Percentiles rank a stretch among this genome's conserved stretches.
Evolutionary conservation across 1,140 invertebrate species (phyloP).

Genomic region (Aphelinus certus): DNA sequence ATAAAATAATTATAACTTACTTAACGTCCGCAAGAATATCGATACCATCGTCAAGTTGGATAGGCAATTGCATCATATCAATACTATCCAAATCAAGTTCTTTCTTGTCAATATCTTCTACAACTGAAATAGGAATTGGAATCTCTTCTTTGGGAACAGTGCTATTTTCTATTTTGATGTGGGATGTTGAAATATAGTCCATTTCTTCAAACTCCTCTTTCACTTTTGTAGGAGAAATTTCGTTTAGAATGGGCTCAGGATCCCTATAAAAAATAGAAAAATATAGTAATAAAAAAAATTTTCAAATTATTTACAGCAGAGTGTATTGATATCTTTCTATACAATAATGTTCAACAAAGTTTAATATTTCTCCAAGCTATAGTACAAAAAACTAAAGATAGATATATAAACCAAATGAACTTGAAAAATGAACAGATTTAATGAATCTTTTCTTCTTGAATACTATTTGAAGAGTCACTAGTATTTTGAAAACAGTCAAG

Average conservation of each 20-base stretch:
- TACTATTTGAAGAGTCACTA: too few species aligned
- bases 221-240: conserved; percentile 47
- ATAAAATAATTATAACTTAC: conserved; percentile 49
- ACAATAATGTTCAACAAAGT: too few species aligned
- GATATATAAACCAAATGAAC: too few species aligned
- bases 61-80: conserved; percentile 74
- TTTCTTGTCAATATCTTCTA: conserved; percentile 59
- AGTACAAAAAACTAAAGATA: too few species aligned
- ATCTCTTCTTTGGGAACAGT: conserved; percentile 17
- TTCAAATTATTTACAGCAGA: neutral
- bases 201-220: conserved; percentile 62
- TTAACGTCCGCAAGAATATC: conserved; percentile 69
- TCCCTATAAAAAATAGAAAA: conserved; percentile 46
- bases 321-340: neutral
- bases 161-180: neutral
- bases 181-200: conserved; percentile 43
- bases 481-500: too few species aligned
- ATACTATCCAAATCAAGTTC: conserved; percentile 69
- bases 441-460: too few species aligned
- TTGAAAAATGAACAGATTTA: too few species aligned
- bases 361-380: too few species aligned
- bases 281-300: neutral
- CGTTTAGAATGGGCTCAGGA: conserved; percentile 46
- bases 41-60: conserved; percentile 71
- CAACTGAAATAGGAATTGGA: conserved; percentile 39